Conservation (phyloP, 2,888 invertebrate genomes). For the Andricus curvator region DNA sequence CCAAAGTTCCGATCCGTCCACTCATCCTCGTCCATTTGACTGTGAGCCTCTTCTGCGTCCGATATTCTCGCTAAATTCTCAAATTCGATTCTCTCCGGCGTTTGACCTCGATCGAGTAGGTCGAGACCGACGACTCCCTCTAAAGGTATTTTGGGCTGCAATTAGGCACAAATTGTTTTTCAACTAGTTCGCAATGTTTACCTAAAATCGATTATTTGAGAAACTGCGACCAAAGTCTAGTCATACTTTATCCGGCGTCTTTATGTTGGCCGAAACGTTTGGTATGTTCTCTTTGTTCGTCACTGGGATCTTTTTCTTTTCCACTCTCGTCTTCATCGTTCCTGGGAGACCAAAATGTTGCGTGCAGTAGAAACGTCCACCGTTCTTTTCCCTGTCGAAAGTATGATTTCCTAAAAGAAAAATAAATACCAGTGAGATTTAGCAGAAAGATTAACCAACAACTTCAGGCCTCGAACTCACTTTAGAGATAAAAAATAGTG, state of each 20-base stretch:
- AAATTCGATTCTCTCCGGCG: slow-evolving; percentile 90
- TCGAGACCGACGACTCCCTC: slow-evolving; percentile 79
- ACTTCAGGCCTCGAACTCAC: no score
- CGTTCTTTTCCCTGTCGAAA: slow-evolving; percentile 74
- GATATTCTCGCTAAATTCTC: slow-evolving; percentile 85
- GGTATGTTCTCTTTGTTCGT: slow-evolving; percentile 76
- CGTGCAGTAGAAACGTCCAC: slow-evolving; percentile 85
- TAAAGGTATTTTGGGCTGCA: slow-evolving; percentile 69
- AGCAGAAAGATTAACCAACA: not conserved
- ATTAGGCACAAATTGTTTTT: slow-evolving; percentile 33
- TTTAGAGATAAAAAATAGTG: no score
- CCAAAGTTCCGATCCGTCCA: slow-evolving; percentile 97
- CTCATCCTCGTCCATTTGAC: slow-evolving; percentile 96
- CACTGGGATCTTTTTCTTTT: slow-evolving; percentile 70
- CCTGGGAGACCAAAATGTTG: slow-evolving; percentile 86
- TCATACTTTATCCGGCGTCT: slow-evolving; percentile 79
- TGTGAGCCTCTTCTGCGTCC: slow-evolving; percentile 83
- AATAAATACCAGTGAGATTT: not conserved
- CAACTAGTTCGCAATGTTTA: not conserved
- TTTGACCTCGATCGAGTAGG: slow-evolving; percentile 81
- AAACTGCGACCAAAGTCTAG: slow-evolving; percentile 5
- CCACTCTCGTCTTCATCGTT: slow-evolving; percentile 74
- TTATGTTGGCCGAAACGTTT: slow-evolving; percentile 69
- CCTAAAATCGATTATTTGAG: not conserved
- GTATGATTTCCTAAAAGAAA: slow-evolving; percentile 72